Evolutionary conservation across 2,113 vertebrate species (phyloP), one percentile per base, ranked within the genome.

Genomic region (Speoplatyrhinus poulsoni): DNA sequence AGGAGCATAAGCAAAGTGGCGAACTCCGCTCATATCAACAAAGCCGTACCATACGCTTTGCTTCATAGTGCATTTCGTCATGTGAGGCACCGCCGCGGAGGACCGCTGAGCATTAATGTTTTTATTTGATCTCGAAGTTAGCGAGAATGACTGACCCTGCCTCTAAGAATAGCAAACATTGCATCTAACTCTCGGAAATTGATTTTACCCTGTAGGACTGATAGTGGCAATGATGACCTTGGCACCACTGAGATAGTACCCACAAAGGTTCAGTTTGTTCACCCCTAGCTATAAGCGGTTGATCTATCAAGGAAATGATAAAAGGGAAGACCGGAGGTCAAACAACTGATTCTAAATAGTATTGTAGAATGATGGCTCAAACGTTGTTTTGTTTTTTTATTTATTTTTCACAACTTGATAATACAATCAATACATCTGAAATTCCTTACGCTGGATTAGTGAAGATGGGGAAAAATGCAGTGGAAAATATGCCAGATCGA

Each of bases 181-280:
- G 26, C 26, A 26, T 26, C 63, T 55, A 2, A 26, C 72, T 6
- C 46, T 46, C 49, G 5, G 70, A 78, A 73, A 87, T 85, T 75
- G 76, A 71, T 87, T 82, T 87, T 73, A 76, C 52, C 76, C 63
- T 81, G 77, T 76, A 69, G 69, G 47, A 62, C 65, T 74, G 79
- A 81, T 79, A 75, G 71, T 64, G 77, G 10, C 11, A 55, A 60
- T 15, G 50, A 61, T 82, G 82, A 85, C 87, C 79, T 82, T 79
- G 77, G 72, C 77, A 73, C 46, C 60, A 73, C 36, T 26, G 26
- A 76, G 62, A 65, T 53, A 53, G 57, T 66, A 70, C 47, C 16
- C 46, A 7, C 6, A 41, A 53, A n/a, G 76, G 81, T 80, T 77
- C 66, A 80, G 49, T 67, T 56, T 17, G 67, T 64, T 41, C 36